Evolutionary conservation across 2,888 invertebrate genomes (phyloP), one percentile per base, ranked within the genome.

Genomic region (Megastigmus dorsalis): DNA sequence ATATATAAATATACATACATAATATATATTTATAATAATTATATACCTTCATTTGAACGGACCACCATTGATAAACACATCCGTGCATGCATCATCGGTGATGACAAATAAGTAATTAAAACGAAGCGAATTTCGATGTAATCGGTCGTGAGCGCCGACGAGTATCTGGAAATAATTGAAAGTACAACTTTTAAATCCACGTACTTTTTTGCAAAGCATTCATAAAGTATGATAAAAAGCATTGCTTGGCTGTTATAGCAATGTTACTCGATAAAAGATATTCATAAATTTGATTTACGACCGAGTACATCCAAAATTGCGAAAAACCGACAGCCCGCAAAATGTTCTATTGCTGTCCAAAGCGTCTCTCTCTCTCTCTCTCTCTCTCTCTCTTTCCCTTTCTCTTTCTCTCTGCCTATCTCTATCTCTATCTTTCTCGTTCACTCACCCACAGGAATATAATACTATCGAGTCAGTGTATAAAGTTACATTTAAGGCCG

Each of bases 31-130:
- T 80, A 81, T 79, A 45, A 84, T 82, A 81, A 84, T 81, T 82
- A 82, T 81, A 83, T 83, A 84, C 80, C 81, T 41, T 84, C 81
- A 83, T 84, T 81, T 81, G 82, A 84, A 83, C 77, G 85, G 83
- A 85, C 84, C 82, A 83, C 80, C 83, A 82, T 80, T 80, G 79
- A 80, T 54, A 45, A 50, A 67, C 15, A 62, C 45, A 83, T 82
- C 81, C 48, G 50, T 55, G 65, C 45, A 69, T 65, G 57, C 65
- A 72, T 69, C 67, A 69, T 75, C 66, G 73, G 69, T 75, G 66
- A 73, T 54, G 52, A 70, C 33, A 59, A 60, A 70, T 30, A 62
- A 68, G 2, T n/a, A 15, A 50, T n/a, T 9, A 41, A 59, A 54
- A 59, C 9, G 10, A 9, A 28, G 45, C 38, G 20, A 36, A 43